A percentile compares a stretch with the other conserved stretches of the same genome.
phyloP scores from a whole-genome alignment of 2,797 vertebrate species.

The Thaleichthys pacificus region DNA sequence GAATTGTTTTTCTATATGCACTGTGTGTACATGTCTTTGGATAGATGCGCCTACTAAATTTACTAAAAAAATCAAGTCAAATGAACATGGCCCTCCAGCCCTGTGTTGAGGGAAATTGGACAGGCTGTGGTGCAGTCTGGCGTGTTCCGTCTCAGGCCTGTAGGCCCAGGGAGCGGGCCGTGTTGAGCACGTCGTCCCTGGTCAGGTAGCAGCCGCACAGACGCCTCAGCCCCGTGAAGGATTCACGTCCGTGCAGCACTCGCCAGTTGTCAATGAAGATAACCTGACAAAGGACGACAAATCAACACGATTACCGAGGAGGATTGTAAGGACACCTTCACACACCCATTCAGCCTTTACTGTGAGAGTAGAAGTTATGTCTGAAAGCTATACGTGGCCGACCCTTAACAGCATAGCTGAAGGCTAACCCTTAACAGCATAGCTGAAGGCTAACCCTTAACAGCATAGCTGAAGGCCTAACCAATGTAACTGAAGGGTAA shows the following conservation, averaged over 20 bases:
- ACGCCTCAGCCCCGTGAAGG: slow-evolving; percentile 87
- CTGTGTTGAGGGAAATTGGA: background rate
- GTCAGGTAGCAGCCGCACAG: slow-evolving; percentile 95
- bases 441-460: too few species aligned
- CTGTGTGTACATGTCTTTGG: too few species aligned
- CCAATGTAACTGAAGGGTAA: too few species aligned
- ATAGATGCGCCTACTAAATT: too few species aligned
- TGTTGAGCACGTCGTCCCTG: slow-evolving; percentile 86
- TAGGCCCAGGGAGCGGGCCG: slow-evolving; percentile 82
- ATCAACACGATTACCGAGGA: too few species aligned
- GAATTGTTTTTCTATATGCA: too few species aligned
- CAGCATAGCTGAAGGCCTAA: too few species aligned
- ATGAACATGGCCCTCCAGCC: background rate
- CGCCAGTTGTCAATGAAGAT: slow-evolving; percentile 94
- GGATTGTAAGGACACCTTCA: background rate
- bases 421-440: too few species aligned
- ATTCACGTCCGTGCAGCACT: slow-evolving; percentile 87
- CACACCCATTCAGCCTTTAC: background rate
- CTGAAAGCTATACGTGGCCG: too few species aligned
- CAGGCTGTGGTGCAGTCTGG: background rate
- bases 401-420: too few species aligned
- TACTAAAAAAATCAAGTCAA: too few species aligned
- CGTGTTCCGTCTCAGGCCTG: slow-evolving; percentile 66
- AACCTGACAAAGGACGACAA: slow-evolving; percentile 66
- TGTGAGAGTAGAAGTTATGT: too few species aligned